A percentile compares a stretch with the other conserved stretches of the same genome.
Evolutionary conservation across 2,888 invertebrate genomes (phyloP).

Genomic region (Allolobophora icterica): DNA sequence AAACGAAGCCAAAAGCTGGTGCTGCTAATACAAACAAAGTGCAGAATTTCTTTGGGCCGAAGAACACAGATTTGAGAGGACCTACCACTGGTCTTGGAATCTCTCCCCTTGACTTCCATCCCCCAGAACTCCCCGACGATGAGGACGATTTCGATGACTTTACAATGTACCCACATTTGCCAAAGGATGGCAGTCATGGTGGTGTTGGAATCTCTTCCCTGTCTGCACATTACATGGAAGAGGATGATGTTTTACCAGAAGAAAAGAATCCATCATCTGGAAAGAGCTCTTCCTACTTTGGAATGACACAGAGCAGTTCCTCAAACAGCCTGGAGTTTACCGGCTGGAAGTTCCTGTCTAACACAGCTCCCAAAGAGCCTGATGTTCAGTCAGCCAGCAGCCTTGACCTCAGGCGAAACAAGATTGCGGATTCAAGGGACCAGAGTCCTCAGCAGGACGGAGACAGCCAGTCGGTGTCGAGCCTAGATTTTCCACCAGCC

Average conservation of each 20-base stretch:
- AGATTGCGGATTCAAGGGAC: constrained; percentile 39
- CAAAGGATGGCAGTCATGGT: constrained; percentile 21
- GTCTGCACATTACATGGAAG: not conserved
- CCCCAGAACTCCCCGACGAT: constrained; percentile 45
- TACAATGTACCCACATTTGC: constrained; percentile 38
- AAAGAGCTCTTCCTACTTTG: not conserved
- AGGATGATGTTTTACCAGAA: not conserved
- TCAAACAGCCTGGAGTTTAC: constrained; percentile 44
- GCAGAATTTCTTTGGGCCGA: not conserved
- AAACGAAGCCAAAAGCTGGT: constrained; percentile 33
- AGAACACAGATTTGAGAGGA: not conserved
- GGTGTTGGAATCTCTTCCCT: not conserved
- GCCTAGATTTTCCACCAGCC: constrained; percentile 55
- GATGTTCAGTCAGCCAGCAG: constrained; percentile 61
- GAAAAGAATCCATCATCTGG: not conserved
- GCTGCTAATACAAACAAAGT: not conserved
- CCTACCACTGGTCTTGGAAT: constrained; percentile 38
- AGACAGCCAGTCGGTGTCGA: constrained; percentile 61
- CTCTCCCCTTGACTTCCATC: constrained; percentile 43
- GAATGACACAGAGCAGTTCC: constrained; percentile 32
- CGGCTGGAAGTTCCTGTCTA: constrained; percentile 42
- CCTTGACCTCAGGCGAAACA: constrained; percentile 53
- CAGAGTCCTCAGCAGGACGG: constrained; percentile 43
- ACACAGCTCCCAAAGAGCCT: constrained; percentile 39
- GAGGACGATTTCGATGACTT: constrained; percentile 47